These are phyloP conservation scores for Lobophora halterata DNA, from an alignment of 2,888 invertebrate species.

Conservation along the genomic window DNA sequence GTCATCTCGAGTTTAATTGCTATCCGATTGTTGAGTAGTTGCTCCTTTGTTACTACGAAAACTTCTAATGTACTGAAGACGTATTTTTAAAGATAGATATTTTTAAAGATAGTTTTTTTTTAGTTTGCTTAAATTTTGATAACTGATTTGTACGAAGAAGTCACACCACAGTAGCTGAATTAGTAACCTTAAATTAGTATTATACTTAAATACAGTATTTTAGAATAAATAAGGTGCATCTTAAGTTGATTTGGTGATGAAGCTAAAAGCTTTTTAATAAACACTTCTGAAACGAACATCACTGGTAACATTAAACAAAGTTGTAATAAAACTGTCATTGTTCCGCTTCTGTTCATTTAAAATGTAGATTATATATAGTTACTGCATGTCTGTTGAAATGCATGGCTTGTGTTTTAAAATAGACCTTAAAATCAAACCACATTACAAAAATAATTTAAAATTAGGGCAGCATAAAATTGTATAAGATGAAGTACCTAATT, in stretches of 20 bases:
- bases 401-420: slow-evolving; percentile 18
- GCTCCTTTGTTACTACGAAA: slow-evolving; percentile 33
- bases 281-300: slow-evolving; percentile 12
- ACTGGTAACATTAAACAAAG: slow-evolving; percentile 11
- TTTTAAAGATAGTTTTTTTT: too few species aligned
- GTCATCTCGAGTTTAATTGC: slow-evolving; percentile 23
- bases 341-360: slow-evolving; percentile 19
- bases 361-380: slow-evolving; percentile 23
- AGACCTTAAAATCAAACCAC: slow-evolving; percentile 21
- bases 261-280: slow-evolving; percentile 3
- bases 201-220: too few species aligned
- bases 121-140: too few species aligned
- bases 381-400: slow-evolving; percentile 16
- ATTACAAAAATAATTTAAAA: slow-evolving; percentile 16
- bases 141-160: too few species aligned
- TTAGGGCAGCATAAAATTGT: slow-evolving; percentile 18
- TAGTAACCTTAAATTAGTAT: background rate
- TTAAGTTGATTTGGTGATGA: slow-evolving; percentile 1
- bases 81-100: too few species aligned
- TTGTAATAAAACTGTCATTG: slow-evolving; percentile 17
- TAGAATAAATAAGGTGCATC: too few species aligned
- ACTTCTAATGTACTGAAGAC: slow-evolving; percentile 4
- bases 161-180: too few species aligned
- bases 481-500: slow-evolving; percentile 45
- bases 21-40: slow-evolving; percentile 20